Base-by-base conservation (phyloP, 2,797 vertebrate genomes). In the Bradypodion ventrale region DNA sequence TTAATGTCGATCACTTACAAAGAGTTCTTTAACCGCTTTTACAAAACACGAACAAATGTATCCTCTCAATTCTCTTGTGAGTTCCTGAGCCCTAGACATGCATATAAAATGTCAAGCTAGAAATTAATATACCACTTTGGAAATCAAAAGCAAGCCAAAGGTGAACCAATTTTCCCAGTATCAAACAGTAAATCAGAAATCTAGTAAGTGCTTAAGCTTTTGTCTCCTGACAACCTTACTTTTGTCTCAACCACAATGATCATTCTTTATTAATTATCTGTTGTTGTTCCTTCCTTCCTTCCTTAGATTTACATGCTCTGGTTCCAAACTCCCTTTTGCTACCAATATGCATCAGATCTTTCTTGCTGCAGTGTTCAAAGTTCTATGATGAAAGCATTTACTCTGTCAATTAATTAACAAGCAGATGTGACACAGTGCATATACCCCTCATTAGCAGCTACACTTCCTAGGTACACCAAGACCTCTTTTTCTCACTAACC, bases 1-100 rank as follows among this genome's bases (percentile, higher is more conserved):
- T 68, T 63, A 75, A 29, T 56, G 25, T 65, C 29, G 56, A 87
- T 56, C 70, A 84, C 63, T 74, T 80, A 72, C 76, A 79, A 69
- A 76, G 52, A 85, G 76, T 25, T 70, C 42, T 83, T 83, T 60
- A 87, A 79, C 70, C 80, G 62, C 56, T 80, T 80, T 63, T 76
- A 70, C 63, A 72, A 84, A 84, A 68, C n/a, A 80, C 29, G 44
- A 87, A 83, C 44, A 80, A 80, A 87, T 44, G 37, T 35, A 80
- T 80, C 56, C 44, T 80, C 56, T 75, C 35, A 80, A 62, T 72
- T 29, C 63, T 56, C 72, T 72, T 44, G 62, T 80, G 63, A 80
- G 82, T 68, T 75, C 52, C 66, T 75, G 42, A 35, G 56, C 56
- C 21, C 35, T 72, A 76, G 78, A 76, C 62, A 80, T 62, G 62